Base-by-base conservation (phyloP, 2,113 vertebrate genomes). In the Cheilinus undulatus region DNA sequence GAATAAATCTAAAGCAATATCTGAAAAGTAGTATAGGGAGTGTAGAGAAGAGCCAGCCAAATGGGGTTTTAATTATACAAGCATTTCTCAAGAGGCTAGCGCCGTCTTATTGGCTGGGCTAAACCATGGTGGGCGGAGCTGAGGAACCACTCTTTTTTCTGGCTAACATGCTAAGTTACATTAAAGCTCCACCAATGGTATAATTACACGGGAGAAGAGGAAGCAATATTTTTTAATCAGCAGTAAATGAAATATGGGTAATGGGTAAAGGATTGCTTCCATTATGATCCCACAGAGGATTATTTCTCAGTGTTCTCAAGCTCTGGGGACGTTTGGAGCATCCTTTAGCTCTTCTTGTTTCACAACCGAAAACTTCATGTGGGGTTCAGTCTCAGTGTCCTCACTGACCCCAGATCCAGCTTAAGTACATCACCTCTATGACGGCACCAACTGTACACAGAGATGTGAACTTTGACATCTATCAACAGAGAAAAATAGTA, bases 1-100 rank as follows among this genome's bases (percentile, higher is more conserved):
- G 64, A 74, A 72, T 60, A 69, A 63, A 79, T 85, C 69, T 74
- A 70, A 83, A 81, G 69, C 58, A 78, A 74, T 82, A 85, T 80
- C 84, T 84, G 74, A 36, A 50, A 43, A 66, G 62, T 15, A 34
- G 28, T 77, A 64, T 63, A 73, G 38, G 63, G 46, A 48, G 22
- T 26, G 32, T 17, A 42, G 28, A 53, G 48, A 61, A 22, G 36
- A n/a, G 38, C 13, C 27, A 26, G 54, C 69, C 70, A 71, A 73
- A 48, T 58, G 52, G 54, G 67, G 62, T 61, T 88, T 81, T 60
- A 77, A 76, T 82, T 75, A 61, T 19, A 27, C 43, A 77, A 83
- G 73, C 59, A 70, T 65, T 76, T 78, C 67, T 82, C 76, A 71
- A 10, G 5, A 71, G 45, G 45, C 36, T 60, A 46, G 66, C 60